A percentile compares a stretch with the other conserved stretches of the same genome.
These are phyloP conservation scores for Luscinia luscinia DNA, from an alignment of 2,797 vertebrate species.

Conservation along the genomic window DNA sequence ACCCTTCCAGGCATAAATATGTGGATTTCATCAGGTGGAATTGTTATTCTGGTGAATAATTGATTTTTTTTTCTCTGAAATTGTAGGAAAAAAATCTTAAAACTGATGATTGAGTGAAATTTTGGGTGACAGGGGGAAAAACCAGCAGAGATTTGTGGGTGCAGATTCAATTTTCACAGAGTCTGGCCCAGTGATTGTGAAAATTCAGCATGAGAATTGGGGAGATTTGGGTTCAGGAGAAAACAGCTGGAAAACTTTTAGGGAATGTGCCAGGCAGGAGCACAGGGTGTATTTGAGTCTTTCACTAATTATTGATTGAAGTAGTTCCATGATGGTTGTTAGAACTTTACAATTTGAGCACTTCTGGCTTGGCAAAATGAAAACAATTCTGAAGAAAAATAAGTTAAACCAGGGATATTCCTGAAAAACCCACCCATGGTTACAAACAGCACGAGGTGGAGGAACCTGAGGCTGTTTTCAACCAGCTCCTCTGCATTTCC, in stretches of 20 bases:
- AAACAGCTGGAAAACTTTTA: not conserved
- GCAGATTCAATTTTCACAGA: not conserved
- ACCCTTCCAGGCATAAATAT: not conserved
- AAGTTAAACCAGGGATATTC: not conserved
- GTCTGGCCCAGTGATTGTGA: not conserved
- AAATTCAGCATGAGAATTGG: fast-evolving
- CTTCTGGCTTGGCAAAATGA: not conserved
- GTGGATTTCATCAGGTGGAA: not conserved
- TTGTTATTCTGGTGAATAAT: not conserved
- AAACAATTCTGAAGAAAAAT: not conserved
- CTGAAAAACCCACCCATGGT: not conserved
- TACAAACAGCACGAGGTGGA: not conserved
- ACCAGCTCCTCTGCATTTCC: not conserved
- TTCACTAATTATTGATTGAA: not conserved
- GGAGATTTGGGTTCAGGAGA: not conserved
- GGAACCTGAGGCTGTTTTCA: not conserved
- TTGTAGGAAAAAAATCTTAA: not conserved
- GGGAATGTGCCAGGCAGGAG: not conserved
- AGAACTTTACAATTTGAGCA: not conserved
- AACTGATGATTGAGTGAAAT: not conserved
- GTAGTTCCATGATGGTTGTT: not conserved
- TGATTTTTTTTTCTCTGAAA: not conserved
- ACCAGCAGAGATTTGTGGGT: not conserved
- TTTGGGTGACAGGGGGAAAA: not conserved
- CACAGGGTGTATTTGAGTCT: not conserved